Conservation (phyloP, 2,797 vertebrate genomes). For the Cephalopachus bancanus region DNA sequence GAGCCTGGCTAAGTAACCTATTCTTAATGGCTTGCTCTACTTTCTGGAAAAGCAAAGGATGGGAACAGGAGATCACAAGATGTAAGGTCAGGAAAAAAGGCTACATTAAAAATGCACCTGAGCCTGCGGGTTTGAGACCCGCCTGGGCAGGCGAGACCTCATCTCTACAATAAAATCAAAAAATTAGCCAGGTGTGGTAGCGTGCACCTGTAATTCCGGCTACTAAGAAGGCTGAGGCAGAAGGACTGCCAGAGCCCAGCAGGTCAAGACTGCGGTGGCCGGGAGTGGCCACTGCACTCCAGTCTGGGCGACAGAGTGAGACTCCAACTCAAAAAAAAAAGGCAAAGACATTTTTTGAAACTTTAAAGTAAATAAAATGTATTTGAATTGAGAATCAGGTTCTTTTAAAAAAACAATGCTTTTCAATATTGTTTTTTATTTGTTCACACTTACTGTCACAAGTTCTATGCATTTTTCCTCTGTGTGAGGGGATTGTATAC, state of each 20-base stretch:
- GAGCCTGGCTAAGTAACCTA: not conserved
- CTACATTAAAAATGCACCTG: too few species aligned
- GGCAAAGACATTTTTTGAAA: not conserved
- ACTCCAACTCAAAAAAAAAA: too few species aligned
- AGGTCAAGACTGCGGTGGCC: too few species aligned
- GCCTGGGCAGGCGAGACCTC: too few species aligned
- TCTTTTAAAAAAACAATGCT: slow-evolving; percentile 45
- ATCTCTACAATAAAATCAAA: too few species aligned
- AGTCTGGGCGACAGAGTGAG: too few species aligned
- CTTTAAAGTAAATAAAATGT: slow-evolving; percentile 38
- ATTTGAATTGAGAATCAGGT: not conserved
- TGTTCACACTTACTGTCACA: not conserved
- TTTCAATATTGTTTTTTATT: not conserved
- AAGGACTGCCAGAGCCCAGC: too few species aligned
- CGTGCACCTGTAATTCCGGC: too few species aligned
- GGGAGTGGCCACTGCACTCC: too few species aligned
- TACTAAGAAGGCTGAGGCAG: too few species aligned
- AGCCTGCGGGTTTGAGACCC: too few species aligned
- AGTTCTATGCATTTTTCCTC: not conserved
- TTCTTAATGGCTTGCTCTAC: not conserved
- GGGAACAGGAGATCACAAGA: not conserved
- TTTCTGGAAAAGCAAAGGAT: slow-evolving; percentile 3
- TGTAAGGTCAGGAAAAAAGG: not conserved
- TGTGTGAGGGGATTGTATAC: not conserved
- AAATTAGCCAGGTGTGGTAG: too few species aligned